Evolutionary conservation across 1,140 invertebrate genomes (phyloP), one percentile per base, ranked within the genome.

Genomic region (Panagrolaimus sp.): DNA sequence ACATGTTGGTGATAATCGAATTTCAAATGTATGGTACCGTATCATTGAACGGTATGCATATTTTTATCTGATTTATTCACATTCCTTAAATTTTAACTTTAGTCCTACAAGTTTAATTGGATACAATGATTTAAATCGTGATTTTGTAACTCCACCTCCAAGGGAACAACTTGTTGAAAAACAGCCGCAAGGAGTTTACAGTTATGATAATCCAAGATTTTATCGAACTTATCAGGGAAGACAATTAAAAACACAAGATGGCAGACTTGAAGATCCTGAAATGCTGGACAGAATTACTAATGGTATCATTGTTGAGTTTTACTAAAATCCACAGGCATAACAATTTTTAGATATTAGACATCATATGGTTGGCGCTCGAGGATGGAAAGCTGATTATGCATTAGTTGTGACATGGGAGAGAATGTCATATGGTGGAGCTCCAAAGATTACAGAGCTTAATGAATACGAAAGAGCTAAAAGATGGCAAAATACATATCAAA

Each of bases 371-470:
- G 93, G 93, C 0, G 88, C 93, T 0, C 90, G 92, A 32, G 90
- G 89, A 0, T 96, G 95, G 84, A 86, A 81, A 47, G 92, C 93
- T 0, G 93, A 94, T 81, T 92, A 95, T 79, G 90, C 89, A 4
- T 86, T 91, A 52, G 91, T 94, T 73, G 87, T 91, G 15, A 96
- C 93, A 0, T 96, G 93, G 93, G 94, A 93, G 84, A 94, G 96
- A 82, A 89, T 96, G 83, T 91, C 91, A 0, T 94, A 95, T 83
- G 88, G 90, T 77, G 92, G 77, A 10, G 73, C 73, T 17, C 73
- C 74, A 15, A 74, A 76, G 64, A 76, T 74, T 26, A 74, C 74
- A 10, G 48, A 74, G 12, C 28, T 76, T 5, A 44, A 76, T 65
- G 52, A 78, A 47, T 76, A 77, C 46, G 74, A 72, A 68, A 63